These are phyloP conservation scores for Excalfactoria chinensis DNA, from an alignment of 2,113 vertebrate genomes.

Conservation along the genomic window DNA sequence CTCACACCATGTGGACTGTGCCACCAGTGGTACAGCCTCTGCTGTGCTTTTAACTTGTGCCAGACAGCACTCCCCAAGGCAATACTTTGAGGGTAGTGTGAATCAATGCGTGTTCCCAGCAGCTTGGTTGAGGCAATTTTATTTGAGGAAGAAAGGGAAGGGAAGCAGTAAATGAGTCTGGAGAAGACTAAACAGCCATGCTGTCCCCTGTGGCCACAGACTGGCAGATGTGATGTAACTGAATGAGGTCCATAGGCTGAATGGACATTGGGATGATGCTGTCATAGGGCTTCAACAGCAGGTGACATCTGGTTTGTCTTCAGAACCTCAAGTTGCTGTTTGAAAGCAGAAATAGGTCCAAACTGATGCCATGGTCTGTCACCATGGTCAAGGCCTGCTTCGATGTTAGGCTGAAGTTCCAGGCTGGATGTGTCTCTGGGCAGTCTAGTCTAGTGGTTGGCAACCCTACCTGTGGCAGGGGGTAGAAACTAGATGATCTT, in stretches of 20 bases:
- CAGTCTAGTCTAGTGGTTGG: no score
- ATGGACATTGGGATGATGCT: accelerated
- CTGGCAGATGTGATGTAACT: background rate
- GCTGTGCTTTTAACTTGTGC: background rate
- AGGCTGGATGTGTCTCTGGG: no score
- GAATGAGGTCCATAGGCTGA: background rate
- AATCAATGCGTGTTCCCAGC: background rate
- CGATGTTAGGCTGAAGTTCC: background rate
- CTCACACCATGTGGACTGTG: background rate
- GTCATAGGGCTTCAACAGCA: background rate
- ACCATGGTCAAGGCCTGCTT: background rate
- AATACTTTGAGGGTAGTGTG: background rate
- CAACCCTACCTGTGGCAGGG: no score
- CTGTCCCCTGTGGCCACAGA: accelerated
- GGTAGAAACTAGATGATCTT: no score
- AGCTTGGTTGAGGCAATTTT: background rate
- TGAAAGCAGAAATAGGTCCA: background rate
- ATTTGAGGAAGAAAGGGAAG: background rate
- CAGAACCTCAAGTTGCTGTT: background rate
- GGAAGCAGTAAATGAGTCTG: background rate
- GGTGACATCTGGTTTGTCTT: background rate
- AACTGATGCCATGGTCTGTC: background rate
- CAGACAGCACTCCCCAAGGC: background rate
- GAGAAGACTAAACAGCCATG: background rate
- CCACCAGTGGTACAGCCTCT: accelerated